Evolutionary conservation across 2,797 vertebrate genomes (phyloP).

Genomic region (Peromyscus melanophrys): DNA sequence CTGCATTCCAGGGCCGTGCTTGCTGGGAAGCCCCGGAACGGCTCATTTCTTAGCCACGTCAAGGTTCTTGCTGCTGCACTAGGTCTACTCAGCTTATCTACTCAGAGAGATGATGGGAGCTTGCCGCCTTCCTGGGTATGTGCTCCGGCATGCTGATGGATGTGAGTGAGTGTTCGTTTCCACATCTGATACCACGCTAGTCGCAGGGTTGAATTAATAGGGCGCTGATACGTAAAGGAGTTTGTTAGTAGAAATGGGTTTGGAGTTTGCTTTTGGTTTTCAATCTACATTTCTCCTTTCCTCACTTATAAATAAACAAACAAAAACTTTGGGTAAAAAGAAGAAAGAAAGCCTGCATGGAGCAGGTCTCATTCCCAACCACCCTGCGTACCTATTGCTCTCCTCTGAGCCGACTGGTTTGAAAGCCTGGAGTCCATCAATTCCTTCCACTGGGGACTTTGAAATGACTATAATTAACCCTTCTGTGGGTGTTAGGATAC

Average conservation of each 20-base stretch:
- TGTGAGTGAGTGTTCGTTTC: not conserved
- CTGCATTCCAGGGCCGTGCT: not conserved
- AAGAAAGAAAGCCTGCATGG: conserved; percentile 33
- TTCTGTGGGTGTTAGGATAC: not conserved
- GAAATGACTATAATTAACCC: conserved; percentile 65
- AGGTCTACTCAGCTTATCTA: not conserved
- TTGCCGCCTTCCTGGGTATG: not conserved
- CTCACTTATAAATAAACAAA: conserved; percentile 1
- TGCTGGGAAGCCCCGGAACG: not conserved
- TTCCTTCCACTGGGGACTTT: conserved; percentile 39
- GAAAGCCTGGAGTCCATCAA: not conserved
- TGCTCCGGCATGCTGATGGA: not conserved
- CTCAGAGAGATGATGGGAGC: not conserved
- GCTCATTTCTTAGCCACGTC: not conserved
- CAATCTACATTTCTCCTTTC: conserved; percentile 53
- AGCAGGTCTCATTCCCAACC: conserved; percentile 20
- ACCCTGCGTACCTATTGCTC: conserved; percentile 9
- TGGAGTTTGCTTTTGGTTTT: not conserved
- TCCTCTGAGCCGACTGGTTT: not conserved
- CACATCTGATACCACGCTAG: not conserved
- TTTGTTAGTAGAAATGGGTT: conserved; percentile 2
- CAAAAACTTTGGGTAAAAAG: not conserved
- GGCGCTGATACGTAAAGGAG: not conserved
- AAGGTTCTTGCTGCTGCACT: not conserved
- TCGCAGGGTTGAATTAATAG: not conserved